phyloP scores from a whole-genome alignment of 1,140 invertebrate genomes.

The Chionoecetes opilio region DNA sequence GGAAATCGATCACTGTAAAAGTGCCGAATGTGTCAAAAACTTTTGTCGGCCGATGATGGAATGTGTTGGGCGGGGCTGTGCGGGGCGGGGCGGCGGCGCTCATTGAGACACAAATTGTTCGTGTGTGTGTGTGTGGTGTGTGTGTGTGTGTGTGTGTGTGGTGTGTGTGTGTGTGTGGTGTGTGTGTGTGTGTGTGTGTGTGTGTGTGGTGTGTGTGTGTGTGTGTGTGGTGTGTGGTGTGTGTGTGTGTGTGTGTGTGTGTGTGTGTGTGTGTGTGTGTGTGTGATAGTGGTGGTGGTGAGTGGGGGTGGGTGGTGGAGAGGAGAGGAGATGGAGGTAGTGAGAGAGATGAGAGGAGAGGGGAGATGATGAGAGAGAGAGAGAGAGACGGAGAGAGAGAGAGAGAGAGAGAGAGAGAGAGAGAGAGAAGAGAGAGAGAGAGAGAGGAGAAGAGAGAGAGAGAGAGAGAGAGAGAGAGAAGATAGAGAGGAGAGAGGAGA shows the following conservation, averaged over 20 bases:
- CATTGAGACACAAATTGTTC: background rate
- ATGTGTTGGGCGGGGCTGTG: constrained; percentile 13
- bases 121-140: constrained; percentile 55
- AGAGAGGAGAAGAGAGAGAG: too few relatives aligned
- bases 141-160: constrained; percentile 60
- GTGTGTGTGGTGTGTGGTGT: constrained; percentile 20
- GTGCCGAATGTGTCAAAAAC: constrained; percentile 70
- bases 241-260: background rate
- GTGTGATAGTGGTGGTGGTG: too few relatives aligned
- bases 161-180: constrained; percentile 57
- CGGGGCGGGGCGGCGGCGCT: background rate
- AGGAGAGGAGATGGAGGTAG: too few relatives aligned
- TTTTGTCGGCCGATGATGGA: constrained; percentile 62
- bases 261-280: too few relatives aligned
- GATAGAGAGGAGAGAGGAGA: too few relatives aligned
- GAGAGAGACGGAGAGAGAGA: too few relatives aligned
- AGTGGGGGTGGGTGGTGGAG: too few relatives aligned
- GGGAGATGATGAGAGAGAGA: too few relatives aligned
- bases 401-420: too few relatives aligned
- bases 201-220: background rate
- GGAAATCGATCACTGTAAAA: constrained; percentile 70
- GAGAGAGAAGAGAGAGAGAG: too few relatives aligned
- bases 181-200: constrained; percentile 16
- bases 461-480: too few relatives aligned
- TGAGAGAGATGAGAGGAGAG: too few relatives aligned